Percentiles rank a stretch among this genome's conserved stretches.
Evolutionary conservation across 2,797 vertebrate species (phyloP).

Genomic region (Lateolabrax maculatus): DNA sequence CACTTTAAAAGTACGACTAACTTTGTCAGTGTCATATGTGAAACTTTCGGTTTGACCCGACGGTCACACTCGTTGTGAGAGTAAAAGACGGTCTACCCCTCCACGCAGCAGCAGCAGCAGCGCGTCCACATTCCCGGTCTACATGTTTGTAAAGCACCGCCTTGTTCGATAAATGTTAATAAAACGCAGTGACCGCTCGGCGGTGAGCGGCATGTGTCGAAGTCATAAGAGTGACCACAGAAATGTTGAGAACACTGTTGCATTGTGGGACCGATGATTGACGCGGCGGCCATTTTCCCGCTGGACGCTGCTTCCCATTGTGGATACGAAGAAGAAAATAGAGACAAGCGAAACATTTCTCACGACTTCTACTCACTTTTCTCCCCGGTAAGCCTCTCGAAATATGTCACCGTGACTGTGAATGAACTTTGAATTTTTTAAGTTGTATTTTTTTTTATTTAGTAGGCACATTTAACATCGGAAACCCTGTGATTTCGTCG

Average conservation of each 20-base stretch:
- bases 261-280: conserved; percentile 83
- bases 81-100: no score
- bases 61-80: fast-evolving
- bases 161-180: no score
- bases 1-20: background rate
- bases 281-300: conserved; percentile 86
- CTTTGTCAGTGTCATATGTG: background rate
- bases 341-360: conserved; percentile 77
- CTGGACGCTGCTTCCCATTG: conserved; percentile 84
- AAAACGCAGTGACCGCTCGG: background rate
- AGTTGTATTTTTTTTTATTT: conserved; percentile 21
- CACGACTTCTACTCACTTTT: conserved; percentile 70
- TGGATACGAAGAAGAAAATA: conserved; percentile 85
- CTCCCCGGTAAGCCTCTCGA: conserved; percentile 69
- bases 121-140: fast-evolving
- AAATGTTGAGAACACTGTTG: conserved; percentile 63
- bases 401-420: background rate
- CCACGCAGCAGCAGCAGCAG: background rate
- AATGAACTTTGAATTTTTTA: conserved; percentile 52
- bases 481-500: conserved; percentile 39
- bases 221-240: conserved; percentile 20
- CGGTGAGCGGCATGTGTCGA: background rate
- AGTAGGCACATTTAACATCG: background rate
- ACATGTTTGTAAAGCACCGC: background rate
- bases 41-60: conserved; percentile 11